phyloP scores from a whole-genome alignment of 2,113 vertebrate species.

The Piliocolobus tephrosceles region DNA sequence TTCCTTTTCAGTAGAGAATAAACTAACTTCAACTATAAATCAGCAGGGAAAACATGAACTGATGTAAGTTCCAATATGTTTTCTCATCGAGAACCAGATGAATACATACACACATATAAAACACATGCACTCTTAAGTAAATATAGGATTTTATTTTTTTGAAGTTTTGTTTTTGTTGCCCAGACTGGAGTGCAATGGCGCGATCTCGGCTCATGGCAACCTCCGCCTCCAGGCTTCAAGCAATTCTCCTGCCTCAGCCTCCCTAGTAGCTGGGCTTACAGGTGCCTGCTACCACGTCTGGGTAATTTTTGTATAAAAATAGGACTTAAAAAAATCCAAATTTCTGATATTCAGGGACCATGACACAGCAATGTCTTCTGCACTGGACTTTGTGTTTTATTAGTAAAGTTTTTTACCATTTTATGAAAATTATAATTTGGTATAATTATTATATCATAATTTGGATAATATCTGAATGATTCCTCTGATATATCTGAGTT shows the following conservation, averaged over 20 bases:
- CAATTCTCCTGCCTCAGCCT: no score
- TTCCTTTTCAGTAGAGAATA: neutral
- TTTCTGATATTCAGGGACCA: neutral
- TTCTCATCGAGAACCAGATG: neutral
- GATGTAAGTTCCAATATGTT: neutral
- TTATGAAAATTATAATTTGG: neutral
- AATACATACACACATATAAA: neutral
- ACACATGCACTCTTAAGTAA: neutral
- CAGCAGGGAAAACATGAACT: neutral
- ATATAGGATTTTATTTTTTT: neutral
- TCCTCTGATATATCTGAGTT: neutral
- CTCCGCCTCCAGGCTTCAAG: no score
- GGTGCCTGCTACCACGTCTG: rapidly evolving
- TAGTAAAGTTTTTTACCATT: neutral
- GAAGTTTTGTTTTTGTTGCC: no score
- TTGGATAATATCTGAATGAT: no score
- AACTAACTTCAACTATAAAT: neutral
- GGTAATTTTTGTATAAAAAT: no score
- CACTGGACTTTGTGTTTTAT: neutral
- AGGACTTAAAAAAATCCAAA: neutral
- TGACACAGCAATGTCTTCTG: neutral
- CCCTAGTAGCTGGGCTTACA: no score
- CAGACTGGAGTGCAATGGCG: no score
- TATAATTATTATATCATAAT: no score
- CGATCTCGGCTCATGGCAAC: no score